A percentile compares a stretch with the other conserved stretches of the same genome.
phyloP scores from a whole-genome alignment of 2,113 vertebrate species.

The Oryzias woworae region DNA sequence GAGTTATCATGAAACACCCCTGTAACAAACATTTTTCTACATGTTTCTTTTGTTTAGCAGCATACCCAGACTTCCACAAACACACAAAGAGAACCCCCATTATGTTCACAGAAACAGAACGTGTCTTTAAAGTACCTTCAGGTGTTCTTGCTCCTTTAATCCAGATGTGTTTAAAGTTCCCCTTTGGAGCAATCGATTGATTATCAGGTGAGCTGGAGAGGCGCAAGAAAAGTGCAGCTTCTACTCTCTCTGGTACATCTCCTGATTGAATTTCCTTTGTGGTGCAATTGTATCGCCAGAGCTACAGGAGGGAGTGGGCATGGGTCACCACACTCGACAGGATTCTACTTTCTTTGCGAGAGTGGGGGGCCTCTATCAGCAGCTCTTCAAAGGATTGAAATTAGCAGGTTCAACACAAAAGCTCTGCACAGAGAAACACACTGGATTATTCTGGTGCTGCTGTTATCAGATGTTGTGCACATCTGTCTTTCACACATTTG shows the following conservation, averaged over 20 bases:
- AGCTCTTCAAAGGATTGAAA: slow-evolving; percentile 22
- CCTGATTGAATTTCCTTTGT: slow-evolving; percentile 78
- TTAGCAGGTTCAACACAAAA: slow-evolving; percentile 49
- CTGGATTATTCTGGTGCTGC: slow-evolving; percentile 14
- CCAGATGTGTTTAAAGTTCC: slow-evolving; percentile 54
- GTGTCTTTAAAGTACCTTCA: slow-evolving; percentile 14
- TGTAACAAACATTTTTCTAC: background rate
- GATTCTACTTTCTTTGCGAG: slow-evolving; percentile 61
- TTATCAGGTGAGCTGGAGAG: slow-evolving; percentile 32
- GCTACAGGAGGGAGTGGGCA: slow-evolving; percentile 53
- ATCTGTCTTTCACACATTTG: background rate
- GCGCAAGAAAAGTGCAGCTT: slow-evolving; percentile 28
- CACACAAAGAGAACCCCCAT: slow-evolving; percentile 12
- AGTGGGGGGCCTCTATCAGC: slow-evolving; percentile 40
- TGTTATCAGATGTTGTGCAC: slow-evolving; percentile 5
- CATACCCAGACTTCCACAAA: background rate
- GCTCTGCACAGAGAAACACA: slow-evolving; percentile 15
- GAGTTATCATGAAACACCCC: background rate
- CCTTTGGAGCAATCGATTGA: slow-evolving; percentile 36
- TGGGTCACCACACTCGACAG: slow-evolving; percentile 53
- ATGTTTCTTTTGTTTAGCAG: background rate
- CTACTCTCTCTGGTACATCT: slow-evolving; percentile 60
- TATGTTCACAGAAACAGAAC: slow-evolving; percentile 48
- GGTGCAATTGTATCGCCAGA: slow-evolving; percentile 65
- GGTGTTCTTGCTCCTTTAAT: slow-evolving; percentile 40